phyloP scores from a whole-genome alignment of 1,140 invertebrate genomes.

The Calliopsis andreniformis region DNA sequence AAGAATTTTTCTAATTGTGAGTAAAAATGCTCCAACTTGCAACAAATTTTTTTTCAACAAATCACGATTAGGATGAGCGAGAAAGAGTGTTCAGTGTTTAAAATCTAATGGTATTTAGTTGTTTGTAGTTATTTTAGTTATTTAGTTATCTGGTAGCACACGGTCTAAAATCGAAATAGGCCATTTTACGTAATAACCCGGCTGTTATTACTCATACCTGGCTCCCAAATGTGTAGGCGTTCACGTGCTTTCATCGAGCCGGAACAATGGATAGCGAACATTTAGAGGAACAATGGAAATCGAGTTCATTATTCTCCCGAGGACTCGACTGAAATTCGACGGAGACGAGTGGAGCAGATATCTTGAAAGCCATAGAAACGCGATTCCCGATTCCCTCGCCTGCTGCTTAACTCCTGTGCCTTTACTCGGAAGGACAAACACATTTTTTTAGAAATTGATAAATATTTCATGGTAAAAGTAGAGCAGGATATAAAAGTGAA shows the following conservation, averaged over 20 bases:
- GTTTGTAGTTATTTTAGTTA: no score
- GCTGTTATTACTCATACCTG: constrained; percentile 33
- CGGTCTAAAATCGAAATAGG: constrained; percentile 27
- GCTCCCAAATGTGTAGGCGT: constrained; percentile 26
- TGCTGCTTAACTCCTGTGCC: no score
- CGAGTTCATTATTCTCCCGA: constrained; percentile 41
- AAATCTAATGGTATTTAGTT: no score
- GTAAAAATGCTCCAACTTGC: no score
- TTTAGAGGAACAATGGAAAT: constrained; percentile 46
- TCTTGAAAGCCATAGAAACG: constrained; percentile 8
- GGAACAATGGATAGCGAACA: constrained; percentile 40
- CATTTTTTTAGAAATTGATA: not conserved
- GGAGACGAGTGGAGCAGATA: not conserved
- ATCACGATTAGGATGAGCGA: no score
- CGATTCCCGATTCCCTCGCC: not conserved
- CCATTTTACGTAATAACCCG: constrained; percentile 30
- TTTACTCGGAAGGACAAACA: no score
- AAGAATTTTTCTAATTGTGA: no score
- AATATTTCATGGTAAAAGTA: not conserved
- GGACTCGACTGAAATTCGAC: constrained; percentile 18
- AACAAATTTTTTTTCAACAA: no score
- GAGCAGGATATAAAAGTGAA: no score
- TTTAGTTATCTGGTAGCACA: constrained; percentile 5
- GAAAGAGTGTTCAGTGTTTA: no score
- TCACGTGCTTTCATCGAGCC: constrained; percentile 35